Evolutionary conservation across 2,888 invertebrate species (phyloP).

Genomic region (Scrobipalpa costella): DNA sequence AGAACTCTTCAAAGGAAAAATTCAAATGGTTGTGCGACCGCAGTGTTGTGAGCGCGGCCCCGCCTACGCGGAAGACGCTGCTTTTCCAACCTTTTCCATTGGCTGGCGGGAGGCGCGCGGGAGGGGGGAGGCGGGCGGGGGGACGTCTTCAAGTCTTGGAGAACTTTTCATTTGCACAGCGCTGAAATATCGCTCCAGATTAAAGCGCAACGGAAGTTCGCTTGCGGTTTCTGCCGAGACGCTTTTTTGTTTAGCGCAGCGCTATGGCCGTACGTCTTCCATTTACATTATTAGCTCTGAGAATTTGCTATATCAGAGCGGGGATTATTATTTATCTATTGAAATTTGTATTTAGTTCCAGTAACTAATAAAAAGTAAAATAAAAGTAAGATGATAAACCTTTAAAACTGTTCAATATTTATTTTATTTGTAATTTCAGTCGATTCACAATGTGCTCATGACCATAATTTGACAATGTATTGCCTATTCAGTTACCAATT

Average conservation of each 20-base stretch:
- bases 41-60: slow-evolving; percentile 65
- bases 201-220: slow-evolving; percentile 72
- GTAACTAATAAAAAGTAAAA: too few species aligned
- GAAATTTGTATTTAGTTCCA: neutral
- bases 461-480: too few species aligned
- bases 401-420: too few species aligned
- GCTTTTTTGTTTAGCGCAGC: slow-evolving; percentile 32
- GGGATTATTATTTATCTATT: neutral
- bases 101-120: slow-evolving; percentile 67
- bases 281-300: slow-evolving; percentile 40
- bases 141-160: slow-evolving; percentile 69
- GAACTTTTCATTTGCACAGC: slow-evolving; percentile 79
- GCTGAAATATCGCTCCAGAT: slow-evolving; percentile 75
- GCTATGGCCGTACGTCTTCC: slow-evolving; percentile 30
- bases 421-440: too few species aligned
- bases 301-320: slow-evolving; percentile 11
- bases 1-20: slow-evolving; percentile 75
- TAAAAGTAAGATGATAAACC: too few species aligned
- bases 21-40: slow-evolving; percentile 75
- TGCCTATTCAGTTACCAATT: too few species aligned
- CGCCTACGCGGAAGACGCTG: slow-evolving; percentile 76
- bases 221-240: slow-evolving; percentile 68
- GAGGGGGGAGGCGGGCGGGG: slow-evolving; percentile 53
- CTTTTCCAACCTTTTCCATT: slow-evolving; percentile 77
- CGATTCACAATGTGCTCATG: too few species aligned